phyloP scores from a whole-genome alignment of 2,888 invertebrate species.

The Altica lythri region DNA sequence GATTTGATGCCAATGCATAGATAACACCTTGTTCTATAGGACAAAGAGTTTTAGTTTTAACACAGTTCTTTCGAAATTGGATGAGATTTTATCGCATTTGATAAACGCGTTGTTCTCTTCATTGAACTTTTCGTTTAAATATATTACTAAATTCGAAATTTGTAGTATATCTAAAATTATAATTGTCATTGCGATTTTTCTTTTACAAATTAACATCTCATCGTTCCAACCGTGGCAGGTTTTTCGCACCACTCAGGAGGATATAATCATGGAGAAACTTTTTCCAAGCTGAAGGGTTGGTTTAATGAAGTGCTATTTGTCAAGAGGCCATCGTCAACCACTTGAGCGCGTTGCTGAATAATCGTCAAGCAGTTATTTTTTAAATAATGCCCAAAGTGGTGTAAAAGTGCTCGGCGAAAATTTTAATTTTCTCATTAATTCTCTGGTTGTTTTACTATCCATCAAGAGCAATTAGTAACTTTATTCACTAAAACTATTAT shows the following conservation, averaged over 20 bases:
- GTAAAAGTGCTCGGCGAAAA: constrained; percentile 30
- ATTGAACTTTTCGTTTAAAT: too few relatives aligned
- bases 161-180: too few relatives aligned
- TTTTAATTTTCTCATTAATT: constrained; percentile 36
- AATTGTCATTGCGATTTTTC: constrained; percentile 3
- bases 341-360: constrained; percentile 40
- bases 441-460: constrained; percentile 15
- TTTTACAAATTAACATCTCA: constrained; percentile 8
- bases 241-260: constrained; percentile 22
- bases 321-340: constrained; percentile 40
- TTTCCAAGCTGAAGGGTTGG: constrained; percentile 39
- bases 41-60: constrained; percentile 13
- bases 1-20: constrained; percentile 17
- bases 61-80: constrained; percentile 1
- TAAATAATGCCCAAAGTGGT: constrained; percentile 33
- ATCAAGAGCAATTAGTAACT: constrained; percentile 27
- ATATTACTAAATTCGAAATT: too few relatives aligned
- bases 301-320: constrained; percentile 46
- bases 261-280: constrained; percentile 26
- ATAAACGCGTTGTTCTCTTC: constrained; percentile 9
- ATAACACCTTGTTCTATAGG: constrained; percentile 14
- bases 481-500: background rate
- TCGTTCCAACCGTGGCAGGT: constrained; percentile 12
- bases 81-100: constrained; percentile 2
- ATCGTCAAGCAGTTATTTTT: constrained; percentile 41